phyloP scores from a whole-genome alignment of 2,888 invertebrate species.

The Parnassius mnemosyne region DNA sequence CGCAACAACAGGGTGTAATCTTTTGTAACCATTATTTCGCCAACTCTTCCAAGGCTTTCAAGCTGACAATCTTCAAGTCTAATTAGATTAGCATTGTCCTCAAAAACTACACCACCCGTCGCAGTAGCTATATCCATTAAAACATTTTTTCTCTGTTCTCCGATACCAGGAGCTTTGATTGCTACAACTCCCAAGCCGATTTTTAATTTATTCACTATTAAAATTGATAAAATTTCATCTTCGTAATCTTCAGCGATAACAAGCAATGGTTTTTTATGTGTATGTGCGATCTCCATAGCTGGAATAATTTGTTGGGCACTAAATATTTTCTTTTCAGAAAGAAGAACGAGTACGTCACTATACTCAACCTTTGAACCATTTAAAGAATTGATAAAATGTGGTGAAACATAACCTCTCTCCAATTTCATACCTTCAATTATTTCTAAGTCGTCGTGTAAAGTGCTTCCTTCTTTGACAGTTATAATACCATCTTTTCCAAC shows the following conservation, averaged over 20 bases:
- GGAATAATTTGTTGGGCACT: slow-evolving; percentile 96
- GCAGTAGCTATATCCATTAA: slow-evolving; percentile 95
- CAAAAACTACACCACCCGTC: slow-evolving; percentile 95
- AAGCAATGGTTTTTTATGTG: slow-evolving; percentile 93
- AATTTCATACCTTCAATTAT: slow-evolving; percentile 99
- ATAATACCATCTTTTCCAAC: slow-evolving; percentile 99
- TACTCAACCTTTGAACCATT: slow-evolving; percentile 99
- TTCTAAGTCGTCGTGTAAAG: slow-evolving; percentile 95
- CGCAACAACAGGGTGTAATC: slow-evolving; percentile 88
- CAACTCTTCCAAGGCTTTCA: slow-evolving; percentile 90
- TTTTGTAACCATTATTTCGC: slow-evolving; percentile 94
- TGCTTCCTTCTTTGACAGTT: slow-evolving; percentile 99
- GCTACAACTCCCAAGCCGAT: slow-evolving; percentile 95
- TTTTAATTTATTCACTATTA: slow-evolving; percentile 93
- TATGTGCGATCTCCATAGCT: slow-evolving; percentile 95
- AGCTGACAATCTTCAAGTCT: slow-evolving; percentile 92
- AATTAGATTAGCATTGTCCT: slow-evolving; percentile 92
- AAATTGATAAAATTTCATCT: slow-evolving; percentile 93
- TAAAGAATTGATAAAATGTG: slow-evolving; percentile 98
- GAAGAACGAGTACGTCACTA: slow-evolving; percentile 94
- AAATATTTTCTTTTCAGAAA: slow-evolving; percentile 98
- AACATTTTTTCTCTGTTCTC: slow-evolving; percentile 94
- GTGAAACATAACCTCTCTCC: slow-evolving; percentile 98
- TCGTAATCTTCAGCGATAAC: slow-evolving; percentile 98
- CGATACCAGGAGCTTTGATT: slow-evolving; percentile 97